Conservation (phyloP, 92 coral and sea anemone species). For the Isaurus tuberculatus region DNA sequence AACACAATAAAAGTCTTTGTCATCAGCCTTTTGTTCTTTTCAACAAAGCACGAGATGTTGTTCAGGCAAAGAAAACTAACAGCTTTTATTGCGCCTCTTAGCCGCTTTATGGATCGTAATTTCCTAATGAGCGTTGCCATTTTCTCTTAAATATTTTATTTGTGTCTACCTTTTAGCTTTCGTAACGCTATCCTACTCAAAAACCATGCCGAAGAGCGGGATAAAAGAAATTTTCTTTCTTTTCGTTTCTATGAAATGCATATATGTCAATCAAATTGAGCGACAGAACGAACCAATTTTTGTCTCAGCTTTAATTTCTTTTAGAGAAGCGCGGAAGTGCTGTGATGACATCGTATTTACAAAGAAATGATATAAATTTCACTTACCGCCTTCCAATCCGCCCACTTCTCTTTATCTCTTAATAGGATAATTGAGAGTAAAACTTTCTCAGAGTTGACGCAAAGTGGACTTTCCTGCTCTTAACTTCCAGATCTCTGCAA, state of each 20-base stretch:
- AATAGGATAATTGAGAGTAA: constrained; percentile 65
- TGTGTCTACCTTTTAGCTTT: background rate
- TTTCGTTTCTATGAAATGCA: constrained; percentile 19
- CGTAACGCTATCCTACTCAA: background rate
- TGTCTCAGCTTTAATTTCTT: constrained; percentile 65
- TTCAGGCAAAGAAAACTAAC: background rate
- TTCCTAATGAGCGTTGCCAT: background rate
- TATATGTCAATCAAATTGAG: constrained; percentile 41
- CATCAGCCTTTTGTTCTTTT: constrained; percentile 3
- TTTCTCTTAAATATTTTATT: background rate
- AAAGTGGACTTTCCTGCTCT: constrained; percentile 19
- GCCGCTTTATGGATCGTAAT: background rate
- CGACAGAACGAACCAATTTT: constrained; percentile 61
- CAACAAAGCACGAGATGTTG: background rate
- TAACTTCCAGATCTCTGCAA: background rate
- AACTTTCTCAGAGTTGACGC: constrained; percentile 38
- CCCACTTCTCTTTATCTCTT: constrained; percentile 72
- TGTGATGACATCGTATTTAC: constrained; percentile 86
- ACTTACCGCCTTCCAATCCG: constrained; percentile 64
- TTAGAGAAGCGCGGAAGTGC: constrained; percentile 64
- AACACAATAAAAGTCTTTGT: constrained; percentile 12
- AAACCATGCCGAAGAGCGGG: background rate
- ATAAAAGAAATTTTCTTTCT: background rate
- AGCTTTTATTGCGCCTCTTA: background rate
- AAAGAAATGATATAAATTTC: constrained; percentile 71